Evolutionary conservation across 2,888 invertebrate genomes (phyloP).

Genomic region (Malachius bipustulatus): DNA sequence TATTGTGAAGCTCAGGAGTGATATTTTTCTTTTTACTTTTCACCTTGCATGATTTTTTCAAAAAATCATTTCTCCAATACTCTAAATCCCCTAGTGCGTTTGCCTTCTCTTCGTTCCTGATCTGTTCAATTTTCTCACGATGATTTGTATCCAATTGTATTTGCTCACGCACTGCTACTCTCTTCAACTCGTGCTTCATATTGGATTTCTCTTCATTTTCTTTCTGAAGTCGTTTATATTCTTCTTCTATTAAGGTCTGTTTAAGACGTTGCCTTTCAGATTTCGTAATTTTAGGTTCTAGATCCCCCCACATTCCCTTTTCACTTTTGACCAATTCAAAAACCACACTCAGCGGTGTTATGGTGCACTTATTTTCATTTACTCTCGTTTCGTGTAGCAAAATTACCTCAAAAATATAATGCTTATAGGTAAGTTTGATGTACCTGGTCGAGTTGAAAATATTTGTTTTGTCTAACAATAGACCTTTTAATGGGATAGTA

Average conservation of each 20-base stretch:
- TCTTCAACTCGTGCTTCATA: slow-evolving; percentile 44
- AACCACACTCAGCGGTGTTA: slow-evolving; percentile 46
- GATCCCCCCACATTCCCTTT: slow-evolving; percentile 42
- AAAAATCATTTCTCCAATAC: background rate
- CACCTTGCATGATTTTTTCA: slow-evolving; percentile 9
- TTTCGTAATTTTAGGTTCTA: slow-evolving; percentile 46
- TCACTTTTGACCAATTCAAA: slow-evolving; percentile 55
- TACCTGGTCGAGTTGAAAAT: slow-evolving; percentile 57
- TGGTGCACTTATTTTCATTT: slow-evolving; percentile 49
- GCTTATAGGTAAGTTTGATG: slow-evolving; percentile 59
- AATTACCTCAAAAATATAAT: slow-evolving; percentile 65
- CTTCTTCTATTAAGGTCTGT: slow-evolving; percentile 44
- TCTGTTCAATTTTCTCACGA: slow-evolving; percentile 48
- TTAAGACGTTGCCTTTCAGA: slow-evolving; percentile 45
- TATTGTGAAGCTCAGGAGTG: slow-evolving; percentile 11
- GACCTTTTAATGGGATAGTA: slow-evolving; percentile 52
- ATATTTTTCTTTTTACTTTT: slow-evolving; percentile 16
- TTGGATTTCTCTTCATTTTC: slow-evolving; percentile 41
- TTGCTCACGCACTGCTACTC: slow-evolving; percentile 47
- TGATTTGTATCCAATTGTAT: slow-evolving; percentile 46
- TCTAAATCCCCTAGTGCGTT: slow-evolving; percentile 53
- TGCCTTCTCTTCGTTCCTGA: slow-evolving; percentile 48
- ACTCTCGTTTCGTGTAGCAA: slow-evolving; percentile 50
- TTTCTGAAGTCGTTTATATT: slow-evolving; percentile 44
- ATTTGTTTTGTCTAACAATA: slow-evolving; percentile 52